phyloP scores from a whole-genome alignment of 2,113 vertebrate species.

The Tragelaphus strepsiceros region DNA sequence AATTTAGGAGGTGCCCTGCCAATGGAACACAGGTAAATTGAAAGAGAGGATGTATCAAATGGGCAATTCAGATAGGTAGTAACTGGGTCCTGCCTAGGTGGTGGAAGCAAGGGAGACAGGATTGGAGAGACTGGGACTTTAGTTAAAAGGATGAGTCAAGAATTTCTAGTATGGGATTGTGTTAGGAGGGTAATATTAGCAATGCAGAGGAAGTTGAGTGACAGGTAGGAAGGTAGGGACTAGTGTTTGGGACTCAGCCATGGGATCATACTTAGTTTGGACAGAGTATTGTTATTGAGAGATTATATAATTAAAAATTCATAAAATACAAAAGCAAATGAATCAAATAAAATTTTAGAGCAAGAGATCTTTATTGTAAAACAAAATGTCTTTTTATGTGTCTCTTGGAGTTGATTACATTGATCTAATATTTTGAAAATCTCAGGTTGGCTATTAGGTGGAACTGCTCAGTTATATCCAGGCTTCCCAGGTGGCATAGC shows the following conservation, averaged over 20 bases:
- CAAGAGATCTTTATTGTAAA: neutral
- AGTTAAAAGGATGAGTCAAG: neutral
- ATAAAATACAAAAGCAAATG: neutral
- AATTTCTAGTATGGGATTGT: neutral
- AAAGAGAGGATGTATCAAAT: neutral
- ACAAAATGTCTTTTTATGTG: neutral
- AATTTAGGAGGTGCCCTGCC: neutral
- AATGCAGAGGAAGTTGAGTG: neutral
- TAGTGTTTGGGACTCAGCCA: neutral
- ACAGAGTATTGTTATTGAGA: neutral
- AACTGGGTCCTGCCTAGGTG: too few relatives aligned
- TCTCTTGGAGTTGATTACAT: neutral
- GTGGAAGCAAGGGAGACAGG: neutral
- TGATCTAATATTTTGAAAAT: neutral
- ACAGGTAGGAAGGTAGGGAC: neutral
- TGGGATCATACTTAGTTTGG: neutral
- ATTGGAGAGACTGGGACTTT: neutral
- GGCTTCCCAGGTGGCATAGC: neutral
- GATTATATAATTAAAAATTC: neutral
- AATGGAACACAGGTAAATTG: neutral
- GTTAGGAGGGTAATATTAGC: neutral
- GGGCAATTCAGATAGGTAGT: neutral
- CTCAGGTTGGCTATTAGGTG: neutral
- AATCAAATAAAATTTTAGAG: neutral
- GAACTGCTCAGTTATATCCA: neutral